Evolutionary conservation across 2,113 vertebrate genomes (phyloP).

Genomic region (Pygoscelis adeliae): DNA sequence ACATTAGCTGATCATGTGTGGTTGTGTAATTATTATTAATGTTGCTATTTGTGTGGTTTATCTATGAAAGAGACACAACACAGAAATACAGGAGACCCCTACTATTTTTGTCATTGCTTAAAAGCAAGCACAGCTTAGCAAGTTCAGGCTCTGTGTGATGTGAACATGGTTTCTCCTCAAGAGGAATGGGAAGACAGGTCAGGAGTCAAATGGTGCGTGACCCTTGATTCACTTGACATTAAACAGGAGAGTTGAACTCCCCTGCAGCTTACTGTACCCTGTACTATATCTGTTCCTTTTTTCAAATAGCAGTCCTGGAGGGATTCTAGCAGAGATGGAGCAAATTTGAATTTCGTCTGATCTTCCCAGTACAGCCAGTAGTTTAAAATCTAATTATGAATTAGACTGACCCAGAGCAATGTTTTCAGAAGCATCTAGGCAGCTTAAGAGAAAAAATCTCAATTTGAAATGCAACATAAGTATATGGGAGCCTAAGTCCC

Average conservation of each 20-base stretch:
- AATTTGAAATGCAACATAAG: background rate
- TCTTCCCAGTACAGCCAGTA: background rate
- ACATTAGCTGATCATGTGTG: background rate
- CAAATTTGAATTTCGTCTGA: background rate
- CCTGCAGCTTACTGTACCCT: background rate
- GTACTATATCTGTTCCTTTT: background rate
- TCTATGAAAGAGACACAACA: background rate
- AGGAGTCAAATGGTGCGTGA: background rate
- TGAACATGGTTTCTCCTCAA: background rate
- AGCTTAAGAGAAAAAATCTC: background rate
- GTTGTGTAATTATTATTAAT: background rate
- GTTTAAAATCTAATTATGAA: background rate
- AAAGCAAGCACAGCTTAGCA: background rate
- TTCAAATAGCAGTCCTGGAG: background rate
- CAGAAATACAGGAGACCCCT: background rate
- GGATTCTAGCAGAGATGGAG: background rate
- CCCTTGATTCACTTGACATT: background rate
- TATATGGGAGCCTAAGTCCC: background rate
- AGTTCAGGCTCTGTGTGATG: background rate
- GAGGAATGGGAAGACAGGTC: background rate
- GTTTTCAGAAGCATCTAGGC: background rate
- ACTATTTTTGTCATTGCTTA: background rate
- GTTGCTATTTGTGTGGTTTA: background rate
- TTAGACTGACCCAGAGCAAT: background rate
- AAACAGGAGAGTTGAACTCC: background rate